Percentiles rank a stretch among this genome's conserved stretches.
phyloP scores from a whole-genome alignment of 2,888 invertebrate genomes.

The Oligia strigilis region DNA sequence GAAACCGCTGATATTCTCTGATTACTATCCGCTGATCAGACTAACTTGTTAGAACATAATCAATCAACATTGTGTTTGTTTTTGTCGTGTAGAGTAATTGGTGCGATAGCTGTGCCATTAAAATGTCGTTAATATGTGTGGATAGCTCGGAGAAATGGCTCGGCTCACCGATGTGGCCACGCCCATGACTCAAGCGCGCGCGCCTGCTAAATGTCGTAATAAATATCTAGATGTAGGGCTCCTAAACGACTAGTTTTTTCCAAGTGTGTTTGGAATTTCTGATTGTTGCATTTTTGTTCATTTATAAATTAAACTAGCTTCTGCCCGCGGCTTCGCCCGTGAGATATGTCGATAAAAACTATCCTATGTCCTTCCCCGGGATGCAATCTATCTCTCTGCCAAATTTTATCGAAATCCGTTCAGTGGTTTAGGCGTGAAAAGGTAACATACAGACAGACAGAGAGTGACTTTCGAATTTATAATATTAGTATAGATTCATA shows the following conservation, averaged over 20 bases:
- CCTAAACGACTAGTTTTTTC: slow-evolving; percentile 22
- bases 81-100: slow-evolving; percentile 60
- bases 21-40: slow-evolving; percentile 39
- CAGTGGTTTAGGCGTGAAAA: no score
- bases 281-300: not conserved
- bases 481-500: no score
- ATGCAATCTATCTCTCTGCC: no score
- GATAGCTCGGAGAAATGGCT: slow-evolving; percentile 60
- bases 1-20: slow-evolving; percentile 41
- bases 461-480: no score
- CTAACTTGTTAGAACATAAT: slow-evolving; percentile 57
- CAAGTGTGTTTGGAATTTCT: slow-evolving; percentile 25
- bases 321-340: no score
- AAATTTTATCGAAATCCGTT: no score
- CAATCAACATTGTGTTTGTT: slow-evolving; percentile 65
- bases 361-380: no score
- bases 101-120: slow-evolving; percentile 53
- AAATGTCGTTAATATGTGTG: slow-evolving; percentile 56
- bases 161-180: slow-evolving; percentile 41
- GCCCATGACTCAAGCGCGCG: slow-evolving; percentile 60
- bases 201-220: slow-evolving; percentile 53
- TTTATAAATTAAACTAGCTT: not conserved
- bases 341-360: no score
- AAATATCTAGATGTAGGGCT: slow-evolving; percentile 47
- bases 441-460: no score